Evolutionary conservation across 2,113 vertebrate genomes (phyloP).

Genomic region (Crotophaga sulcirostris): DNA sequence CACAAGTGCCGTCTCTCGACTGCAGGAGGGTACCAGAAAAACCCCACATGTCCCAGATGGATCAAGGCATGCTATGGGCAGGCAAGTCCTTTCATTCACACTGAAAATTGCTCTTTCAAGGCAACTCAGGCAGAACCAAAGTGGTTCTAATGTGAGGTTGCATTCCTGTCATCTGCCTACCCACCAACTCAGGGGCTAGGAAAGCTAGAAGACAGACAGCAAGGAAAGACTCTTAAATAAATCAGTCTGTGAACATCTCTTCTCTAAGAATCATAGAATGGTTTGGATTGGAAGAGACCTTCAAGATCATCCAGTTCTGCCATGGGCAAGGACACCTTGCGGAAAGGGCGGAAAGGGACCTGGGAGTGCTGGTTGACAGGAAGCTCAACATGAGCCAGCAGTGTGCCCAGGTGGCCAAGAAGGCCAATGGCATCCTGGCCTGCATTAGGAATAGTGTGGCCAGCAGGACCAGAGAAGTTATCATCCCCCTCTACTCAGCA

Average conservation of each 20-base stretch:
- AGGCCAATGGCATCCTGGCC: too few relatives aligned
- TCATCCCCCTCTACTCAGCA: too few relatives aligned
- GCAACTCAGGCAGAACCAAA: neutral
- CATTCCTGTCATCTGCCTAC: neutral
- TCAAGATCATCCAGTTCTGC: too few relatives aligned
- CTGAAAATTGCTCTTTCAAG: neutral
- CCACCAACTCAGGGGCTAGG: neutral
- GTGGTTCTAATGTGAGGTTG: fast-evolving
- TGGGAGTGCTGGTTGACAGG: too few relatives aligned
- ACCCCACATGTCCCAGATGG: neutral
- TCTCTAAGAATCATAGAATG: too few relatives aligned
- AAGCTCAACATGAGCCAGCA: too few relatives aligned
- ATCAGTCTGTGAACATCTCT: neutral
- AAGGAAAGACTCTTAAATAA: neutral
- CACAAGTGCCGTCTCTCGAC: fast-evolving
- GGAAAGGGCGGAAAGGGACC: too few relatives aligned
- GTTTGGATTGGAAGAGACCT: too few relatives aligned
- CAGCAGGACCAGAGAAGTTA: too few relatives aligned
- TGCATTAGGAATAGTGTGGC: too few relatives aligned
- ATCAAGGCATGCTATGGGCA: neutral
- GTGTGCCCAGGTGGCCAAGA: too few relatives aligned
- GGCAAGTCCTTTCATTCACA: neutral
- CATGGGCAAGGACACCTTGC: too few relatives aligned
- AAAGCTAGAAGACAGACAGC: neutral
- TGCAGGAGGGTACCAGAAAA: neutral